Conservation (phyloP, 2,113 vertebrate species). For the Gila orcuttii region DNA sequence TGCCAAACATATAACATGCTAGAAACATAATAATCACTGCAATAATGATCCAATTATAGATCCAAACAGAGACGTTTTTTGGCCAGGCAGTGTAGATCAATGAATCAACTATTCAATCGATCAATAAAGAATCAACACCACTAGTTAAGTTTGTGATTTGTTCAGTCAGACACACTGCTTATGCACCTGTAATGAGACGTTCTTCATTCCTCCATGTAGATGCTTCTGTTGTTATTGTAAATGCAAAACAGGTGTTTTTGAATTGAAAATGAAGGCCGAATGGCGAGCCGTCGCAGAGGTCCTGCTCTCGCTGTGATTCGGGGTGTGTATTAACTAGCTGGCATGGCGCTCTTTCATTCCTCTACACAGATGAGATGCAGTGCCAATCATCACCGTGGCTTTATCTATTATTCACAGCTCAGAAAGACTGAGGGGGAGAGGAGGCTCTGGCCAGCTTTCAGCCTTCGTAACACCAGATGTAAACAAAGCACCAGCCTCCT, state of each 20-base stretch:
- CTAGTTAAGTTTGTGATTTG: neutral
- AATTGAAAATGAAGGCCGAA: conserved; percentile 25
- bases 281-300: neutral
- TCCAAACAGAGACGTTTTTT: neutral
- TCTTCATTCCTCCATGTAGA: conserved; percentile 5
- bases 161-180: neutral
- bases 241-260: conserved; percentile 6
- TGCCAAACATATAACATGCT: no score
- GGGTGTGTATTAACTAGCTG: conserved; percentile 33
- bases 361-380: neutral
- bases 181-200: neutral
- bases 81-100: neutral
- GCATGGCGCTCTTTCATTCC: neutral
- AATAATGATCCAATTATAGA: no score
- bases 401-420: conserved; percentile 38
- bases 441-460: conserved; percentile 33
- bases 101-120: neutral
- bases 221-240: neutral
- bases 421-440: conserved; percentile 34
- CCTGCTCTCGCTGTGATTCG: neutral
- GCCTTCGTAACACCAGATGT: conserved; percentile 20
- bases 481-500: conserved; percentile 52
- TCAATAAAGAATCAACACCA: neutral
- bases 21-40: no score
- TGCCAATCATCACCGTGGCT: conserved; percentile 8